Conservation (phyloP, 2,797 vertebrate species). For the Xenentodon cancila region DNA sequence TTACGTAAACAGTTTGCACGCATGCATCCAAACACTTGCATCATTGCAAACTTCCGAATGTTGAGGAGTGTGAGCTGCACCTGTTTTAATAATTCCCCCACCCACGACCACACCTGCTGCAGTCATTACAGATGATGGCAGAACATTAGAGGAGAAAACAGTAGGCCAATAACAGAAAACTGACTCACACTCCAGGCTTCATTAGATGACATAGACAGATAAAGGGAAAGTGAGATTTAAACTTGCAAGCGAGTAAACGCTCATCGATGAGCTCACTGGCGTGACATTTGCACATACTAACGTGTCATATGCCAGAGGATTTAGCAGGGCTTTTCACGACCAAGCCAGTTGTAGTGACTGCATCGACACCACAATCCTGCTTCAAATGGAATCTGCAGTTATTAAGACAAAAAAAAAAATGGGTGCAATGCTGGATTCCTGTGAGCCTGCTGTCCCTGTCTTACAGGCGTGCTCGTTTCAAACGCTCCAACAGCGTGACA, state of each 20-base stretch:
- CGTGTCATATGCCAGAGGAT: conserved; percentile 70
- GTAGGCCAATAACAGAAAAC: conserved; percentile 16
- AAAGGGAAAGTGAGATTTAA: conserved; percentile 41
- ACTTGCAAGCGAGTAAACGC: conserved; percentile 56
- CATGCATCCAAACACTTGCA: conserved; percentile 14
- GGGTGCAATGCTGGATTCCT: conserved; percentile 29
- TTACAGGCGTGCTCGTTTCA: conserved; percentile 93
- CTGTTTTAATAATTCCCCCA: conserved; percentile 29
- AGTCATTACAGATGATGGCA: conserved; percentile 11
- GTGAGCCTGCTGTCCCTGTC: conserved; percentile 33
- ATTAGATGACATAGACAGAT: conserved; percentile 34
- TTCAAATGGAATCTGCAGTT: conserved; percentile 13
- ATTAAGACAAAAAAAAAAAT: not conserved
- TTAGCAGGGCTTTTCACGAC: conserved; percentile 41
- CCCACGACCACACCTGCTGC: conserved; percentile 5
- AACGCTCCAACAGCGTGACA: conserved; percentile 98
- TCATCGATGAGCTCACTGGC: conserved; percentile 43
- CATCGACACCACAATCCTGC: conserved; percentile 16
- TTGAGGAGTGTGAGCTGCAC: conserved; percentile 19
- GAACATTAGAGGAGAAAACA: conserved; percentile 19
- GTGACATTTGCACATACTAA: conserved; percentile 67
- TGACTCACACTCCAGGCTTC: conserved; percentile 56
- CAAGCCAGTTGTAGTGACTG: conserved; percentile 28
- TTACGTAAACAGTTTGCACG: conserved; percentile 34
- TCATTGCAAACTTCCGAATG: not conserved